Evolutionary conservation across 2,113 vertebrate species (phyloP), one percentile per base, ranked within the genome.

Genomic region (Scytalopus superciliaris): DNA sequence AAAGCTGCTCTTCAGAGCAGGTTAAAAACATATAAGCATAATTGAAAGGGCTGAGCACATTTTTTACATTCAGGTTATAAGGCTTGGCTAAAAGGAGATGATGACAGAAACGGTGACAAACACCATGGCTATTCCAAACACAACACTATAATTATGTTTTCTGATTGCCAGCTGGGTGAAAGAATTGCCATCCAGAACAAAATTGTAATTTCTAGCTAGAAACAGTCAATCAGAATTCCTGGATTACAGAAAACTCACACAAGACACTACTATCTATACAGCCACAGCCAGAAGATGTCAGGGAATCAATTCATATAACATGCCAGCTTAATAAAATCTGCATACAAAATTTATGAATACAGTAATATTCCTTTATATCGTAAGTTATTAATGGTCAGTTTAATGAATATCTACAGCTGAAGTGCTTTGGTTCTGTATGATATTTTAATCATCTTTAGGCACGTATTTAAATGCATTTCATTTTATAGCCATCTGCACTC

Each of bases 311-410:
- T 98, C 97, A 97, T 97, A 98, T 97, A 98, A 98, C 87, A 97
- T 97, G 96, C 93, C 97, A 98, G 97, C 96, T 98, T 98, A 98
- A 98, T 98, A 98, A 98, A 98, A 98, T 98, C 96, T 98, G 97
- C 98, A 98, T 98, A 98, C 94, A 97, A 97, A 98, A 98, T 98
- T 98, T 98, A 98, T 98, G 98, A 98, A 98, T 97, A 94, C 93
- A 97, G 96, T 98, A 96, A 97, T 98, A 98, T 96, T 98, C 96
- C 96, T 98, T 97, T 98, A 98, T 98, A 98, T 98, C 92, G 80
- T 93, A 97, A 98, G 95, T 98, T 98, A 98, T 98, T 98, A 98
- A 99, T 98, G 98, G 97, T 97, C 98, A 98, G 95, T 98, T 98
- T 98, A 98, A 98, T 98, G 97, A 98, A 98, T 97, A 98, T 97